A percentile compares a stretch with the other conserved stretches of the same genome.
These are phyloP conservation scores for pig (Sus scrofa) DNA, from an alignment of 2,113 vertebrate genomes.

Conservation along the genomic window DNA sequence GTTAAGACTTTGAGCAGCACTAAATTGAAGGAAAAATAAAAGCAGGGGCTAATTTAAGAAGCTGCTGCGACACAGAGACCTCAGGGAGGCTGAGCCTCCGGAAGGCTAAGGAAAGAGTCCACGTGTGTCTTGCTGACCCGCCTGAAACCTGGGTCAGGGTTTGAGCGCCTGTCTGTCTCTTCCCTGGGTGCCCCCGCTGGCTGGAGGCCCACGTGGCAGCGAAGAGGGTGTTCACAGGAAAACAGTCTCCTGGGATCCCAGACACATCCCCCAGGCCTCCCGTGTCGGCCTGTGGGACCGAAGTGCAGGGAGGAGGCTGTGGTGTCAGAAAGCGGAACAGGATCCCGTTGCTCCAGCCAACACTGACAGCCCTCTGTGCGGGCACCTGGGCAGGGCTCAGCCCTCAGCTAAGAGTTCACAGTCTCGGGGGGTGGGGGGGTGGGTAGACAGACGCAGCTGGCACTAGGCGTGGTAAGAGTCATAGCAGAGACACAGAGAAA, in stretches of 20 bases:
- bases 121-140: background rate
- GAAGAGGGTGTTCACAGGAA: background rate
- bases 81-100: background rate
- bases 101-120: background rate
- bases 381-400: background rate
- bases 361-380: background rate
- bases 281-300: background rate
- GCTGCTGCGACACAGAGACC: background rate
- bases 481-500: background rate
- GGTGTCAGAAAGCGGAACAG: background rate
- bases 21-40: background rate
- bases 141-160: background rate
- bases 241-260: background rate
- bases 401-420: background rate
- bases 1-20: background rate
- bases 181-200: background rate
- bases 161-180: background rate
- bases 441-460: background rate
- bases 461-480: background rate
- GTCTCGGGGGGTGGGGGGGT: background rate
- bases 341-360: background rate
- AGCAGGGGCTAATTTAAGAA: background rate
- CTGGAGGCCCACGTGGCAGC: background rate
- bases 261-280: background rate
- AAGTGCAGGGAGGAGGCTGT: background rate